Percentiles rank a stretch among this genome's conserved stretches.
Evolutionary conservation across 1,140 invertebrate genomes (phyloP).

Genomic region (Sarcophaga bullata): DNA sequence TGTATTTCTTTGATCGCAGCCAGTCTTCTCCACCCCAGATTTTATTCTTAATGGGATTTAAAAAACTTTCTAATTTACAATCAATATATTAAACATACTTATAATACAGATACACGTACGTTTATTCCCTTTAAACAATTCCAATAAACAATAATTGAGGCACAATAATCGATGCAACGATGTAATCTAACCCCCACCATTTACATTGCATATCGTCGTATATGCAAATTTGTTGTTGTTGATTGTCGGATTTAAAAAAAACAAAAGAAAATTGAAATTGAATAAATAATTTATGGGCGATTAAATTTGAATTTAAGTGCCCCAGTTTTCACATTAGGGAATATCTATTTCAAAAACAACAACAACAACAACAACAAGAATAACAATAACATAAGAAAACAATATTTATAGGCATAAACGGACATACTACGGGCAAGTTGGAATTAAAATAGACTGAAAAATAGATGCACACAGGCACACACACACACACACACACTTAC

Average conservation of each 20-base stretch:
- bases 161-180: too few species aligned
- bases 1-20: too few species aligned
- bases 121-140: too few species aligned
- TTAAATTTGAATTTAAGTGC: constrained; percentile 14
- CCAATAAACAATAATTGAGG: too few species aligned
- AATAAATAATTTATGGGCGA: neutral
- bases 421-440: neutral
- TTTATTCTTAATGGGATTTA: too few species aligned
- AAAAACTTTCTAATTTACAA: too few species aligned
- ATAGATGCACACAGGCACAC: neutral
- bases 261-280: constrained; percentile 5
- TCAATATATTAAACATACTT: too few species aligned
- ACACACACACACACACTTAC: neutral
- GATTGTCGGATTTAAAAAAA: too few species aligned
- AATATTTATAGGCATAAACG: neutral
- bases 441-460: neutral
- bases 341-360: neutral
- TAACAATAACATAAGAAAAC: too few species aligned
- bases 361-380: neutral
- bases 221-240: neutral
- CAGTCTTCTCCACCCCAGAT: too few species aligned
- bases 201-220: neutral
- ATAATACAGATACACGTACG: too few species aligned
- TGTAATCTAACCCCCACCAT: neutral
- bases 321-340: constrained; percentile 9